Percentiles rank a stretch among this genome's conserved stretches.
Evolutionary conservation across 1,140 invertebrate genomes (phyloP).

Genomic region (Epicauta chinensis): DNA sequence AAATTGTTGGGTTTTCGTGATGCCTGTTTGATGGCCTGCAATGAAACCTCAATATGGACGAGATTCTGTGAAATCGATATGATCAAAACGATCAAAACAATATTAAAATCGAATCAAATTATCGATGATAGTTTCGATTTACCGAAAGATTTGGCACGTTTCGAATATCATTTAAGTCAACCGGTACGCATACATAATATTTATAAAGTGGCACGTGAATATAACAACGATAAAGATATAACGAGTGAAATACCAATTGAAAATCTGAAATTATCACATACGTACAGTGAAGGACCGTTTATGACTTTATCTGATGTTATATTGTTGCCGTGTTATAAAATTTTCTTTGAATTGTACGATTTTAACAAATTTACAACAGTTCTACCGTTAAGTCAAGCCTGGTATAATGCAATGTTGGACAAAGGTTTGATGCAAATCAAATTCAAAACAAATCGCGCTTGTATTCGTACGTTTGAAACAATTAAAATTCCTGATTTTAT

Average conservation of each 20-base stretch:
- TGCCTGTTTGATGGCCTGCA: slow-evolving; percentile 71
- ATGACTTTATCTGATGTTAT: slow-evolving; percentile 82
- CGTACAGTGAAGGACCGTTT: slow-evolving; percentile 75
- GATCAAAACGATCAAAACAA: slow-evolving; percentile 48
- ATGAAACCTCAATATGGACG: slow-evolving; percentile 84
- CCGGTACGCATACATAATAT: slow-evolving; percentile 83
- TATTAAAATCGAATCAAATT: slow-evolving; percentile 22
- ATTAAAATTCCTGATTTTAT: slow-evolving; percentile 30
- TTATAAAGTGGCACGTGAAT: slow-evolving; percentile 62
- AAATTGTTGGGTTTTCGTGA: slow-evolving; percentile 68
- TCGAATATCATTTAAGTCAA: slow-evolving; percentile 81
- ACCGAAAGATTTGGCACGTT: slow-evolving; percentile 59
- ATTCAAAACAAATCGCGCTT: background rate
- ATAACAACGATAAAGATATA: slow-evolving; percentile 47
- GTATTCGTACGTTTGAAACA: slow-evolving; percentile 6
- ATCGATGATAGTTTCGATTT: slow-evolving; percentile 36
- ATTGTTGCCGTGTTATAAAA: slow-evolving; percentile 64
- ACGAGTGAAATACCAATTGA: slow-evolving; percentile 44
- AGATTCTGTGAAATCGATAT: slow-evolving; percentile 87
- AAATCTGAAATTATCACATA: slow-evolving; percentile 56
- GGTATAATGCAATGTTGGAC: slow-evolving; percentile 53
- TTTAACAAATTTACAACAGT: slow-evolving; percentile 45
- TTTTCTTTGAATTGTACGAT: slow-evolving; percentile 52
- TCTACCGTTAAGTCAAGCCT: slow-evolving; percentile 60
- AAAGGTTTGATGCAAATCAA: slow-evolving; percentile 16